phyloP scores from a whole-genome alignment of 2,888 invertebrate genomes.

The Leptogaster cylindrica region DNA sequence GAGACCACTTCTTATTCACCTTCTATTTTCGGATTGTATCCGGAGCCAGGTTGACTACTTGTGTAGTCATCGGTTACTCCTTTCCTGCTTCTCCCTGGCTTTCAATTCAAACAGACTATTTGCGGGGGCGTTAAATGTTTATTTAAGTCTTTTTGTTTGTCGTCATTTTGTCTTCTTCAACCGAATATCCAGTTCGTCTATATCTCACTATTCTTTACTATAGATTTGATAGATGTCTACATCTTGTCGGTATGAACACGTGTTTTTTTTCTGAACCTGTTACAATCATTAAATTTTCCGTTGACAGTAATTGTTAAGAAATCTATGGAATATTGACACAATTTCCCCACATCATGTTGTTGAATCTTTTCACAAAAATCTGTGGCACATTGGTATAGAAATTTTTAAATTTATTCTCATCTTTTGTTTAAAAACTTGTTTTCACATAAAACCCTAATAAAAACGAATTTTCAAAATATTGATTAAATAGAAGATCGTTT shows the following conservation, averaged over 20 bases:
- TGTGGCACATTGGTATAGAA: not conserved
- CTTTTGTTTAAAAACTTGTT: slow-evolving; percentile 17
- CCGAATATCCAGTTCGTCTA: not conserved
- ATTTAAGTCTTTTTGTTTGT: slow-evolving; percentile 15
- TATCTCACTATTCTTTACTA: not conserved
- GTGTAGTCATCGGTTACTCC: slow-evolving; percentile 14
- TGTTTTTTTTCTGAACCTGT: not conserved
- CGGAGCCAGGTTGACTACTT: slow-evolving; percentile 11
- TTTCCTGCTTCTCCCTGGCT: slow-evolving; percentile 24
- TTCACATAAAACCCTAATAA: slow-evolving; percentile 26
- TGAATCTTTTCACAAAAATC: not conserved
- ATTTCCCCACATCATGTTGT: too few relatives aligned
- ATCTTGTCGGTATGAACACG: slow-evolving; percentile 6
- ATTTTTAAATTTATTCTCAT: too few relatives aligned
- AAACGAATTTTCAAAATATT: slow-evolving; percentile 8
- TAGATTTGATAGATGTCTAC: slow-evolving; percentile 20
- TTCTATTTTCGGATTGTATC: slow-evolving; percentile 25
- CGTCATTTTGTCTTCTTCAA: not conserved
- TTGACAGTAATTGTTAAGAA: slow-evolving; percentile 25
- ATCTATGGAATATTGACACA: slow-evolving; percentile 6
- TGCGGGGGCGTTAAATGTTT: slow-evolving; percentile 30
- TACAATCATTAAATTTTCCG: slow-evolving; percentile 13
- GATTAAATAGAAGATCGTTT: not conserved
- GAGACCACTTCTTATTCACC: slow-evolving; percentile 22
- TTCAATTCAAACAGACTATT: slow-evolving; percentile 16